phyloP scores from a whole-genome alignment of 2,888 invertebrate genomes.

The Muscina levida region DNA sequence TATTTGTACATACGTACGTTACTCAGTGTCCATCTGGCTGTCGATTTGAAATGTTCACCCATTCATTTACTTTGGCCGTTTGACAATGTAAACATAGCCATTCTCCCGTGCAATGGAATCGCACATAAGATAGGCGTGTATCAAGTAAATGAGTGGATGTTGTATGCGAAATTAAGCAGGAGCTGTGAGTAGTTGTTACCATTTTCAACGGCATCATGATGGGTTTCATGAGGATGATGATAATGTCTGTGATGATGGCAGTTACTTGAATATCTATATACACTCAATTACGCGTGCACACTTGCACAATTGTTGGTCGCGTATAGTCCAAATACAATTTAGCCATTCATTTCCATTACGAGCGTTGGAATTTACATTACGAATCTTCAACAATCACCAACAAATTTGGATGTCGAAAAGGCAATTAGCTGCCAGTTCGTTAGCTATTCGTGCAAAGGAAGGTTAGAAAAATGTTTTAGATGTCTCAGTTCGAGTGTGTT shows the following conservation, averaged over 20 bases:
- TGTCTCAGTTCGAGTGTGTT: too few relatives aligned
- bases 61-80: conserved; percentile 62
- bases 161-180: conserved; percentile 4
- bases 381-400: too few relatives aligned
- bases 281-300: too few relatives aligned
- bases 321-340: conserved; percentile 53
- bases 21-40: conserved; percentile 29
- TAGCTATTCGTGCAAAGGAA: too few relatives aligned
- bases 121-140: too few relatives aligned
- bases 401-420: too few relatives aligned
- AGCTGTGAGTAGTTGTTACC: conserved; percentile 49
- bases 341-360: conserved; percentile 61
- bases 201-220: conserved; percentile 39
- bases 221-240: conserved; percentile 40
- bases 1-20: conserved; percentile 5
- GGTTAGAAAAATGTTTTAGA: too few relatives aligned
- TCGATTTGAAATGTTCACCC: conserved; percentile 53
- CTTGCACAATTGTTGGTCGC: conserved; percentile 53
- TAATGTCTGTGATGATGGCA: conserved; percentile 42
- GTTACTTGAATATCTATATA: conserved; percentile 41
- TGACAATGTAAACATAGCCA: conserved; percentile 61
- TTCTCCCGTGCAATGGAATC: conserved; percentile 35
- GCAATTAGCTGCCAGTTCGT: too few relatives aligned
- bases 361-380: too few relatives aligned
- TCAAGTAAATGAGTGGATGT: too few relatives aligned